phyloP scores from a whole-genome alignment of 2,113 vertebrate genomes.

The Felis catus region F.catus_Fca126_mat1.0 CM031427.1:12211001-12211500 shows the following conservation, averaged over 20 bases:
- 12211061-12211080: not conserved
- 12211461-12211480: conserved; percentile 70
- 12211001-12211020: fast-evolving
- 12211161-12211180: not conserved
- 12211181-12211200: not conserved
- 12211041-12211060: not conserved
- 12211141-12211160: not conserved
- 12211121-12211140: not conserved
- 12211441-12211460: conserved; percentile 66
- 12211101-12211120: not conserved
- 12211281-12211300: conserved; percentile 42
- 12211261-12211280: conserved; percentile 63
- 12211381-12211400: conserved; percentile 79
- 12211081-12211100: not conserved
- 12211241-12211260: conserved; percentile 63
- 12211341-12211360: conserved; percentile 75
- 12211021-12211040: not conserved
- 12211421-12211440: conserved; percentile 84
- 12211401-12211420: conserved; percentile 73
- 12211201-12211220: not conserved
- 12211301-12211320: conserved; percentile 72
- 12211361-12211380: conserved; percentile 73
- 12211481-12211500: conserved; percentile 60
- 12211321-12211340: conserved; percentile 43
- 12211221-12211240: not conserved